Evolutionary conservation across 1,140 invertebrate species (phyloP).

Genomic region (Trichoplusia ni): DNA sequence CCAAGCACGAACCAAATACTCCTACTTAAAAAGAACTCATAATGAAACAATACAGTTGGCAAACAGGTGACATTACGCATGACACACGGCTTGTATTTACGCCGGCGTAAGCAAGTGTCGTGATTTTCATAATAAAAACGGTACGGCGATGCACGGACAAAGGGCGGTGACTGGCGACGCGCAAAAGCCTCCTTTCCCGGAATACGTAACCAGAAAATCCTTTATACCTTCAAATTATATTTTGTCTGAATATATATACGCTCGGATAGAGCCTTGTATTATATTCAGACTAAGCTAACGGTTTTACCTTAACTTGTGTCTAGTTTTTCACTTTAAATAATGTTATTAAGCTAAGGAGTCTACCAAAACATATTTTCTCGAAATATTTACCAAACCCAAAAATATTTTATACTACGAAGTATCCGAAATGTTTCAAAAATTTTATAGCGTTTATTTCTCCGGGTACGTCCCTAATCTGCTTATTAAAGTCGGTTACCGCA

Average conservation of each 20-base stretch:
- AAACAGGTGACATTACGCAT: conserved; percentile 31
- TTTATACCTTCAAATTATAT: conserved; percentile 33
- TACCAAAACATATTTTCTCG: no score
- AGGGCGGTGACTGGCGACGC: conserved; percentile 30
- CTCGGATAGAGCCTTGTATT: conserved; percentile 5
- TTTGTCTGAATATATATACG: neutral
- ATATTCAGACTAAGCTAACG: neutral
- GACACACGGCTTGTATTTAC: conserved; percentile 22
- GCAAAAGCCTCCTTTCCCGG: conserved; percentile 23
- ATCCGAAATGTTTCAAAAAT: no score
- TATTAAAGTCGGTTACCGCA: neutral
- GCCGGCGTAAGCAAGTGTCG: conserved; percentile 21
- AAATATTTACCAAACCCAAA: no score
- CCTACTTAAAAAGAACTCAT: neutral
- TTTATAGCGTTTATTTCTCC: no score
- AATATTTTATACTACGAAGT: no score
- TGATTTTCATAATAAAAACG: conserved; percentile 37
- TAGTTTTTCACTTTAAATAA: no score
- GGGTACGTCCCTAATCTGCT: no score
- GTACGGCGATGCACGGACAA: conserved; percentile 24
- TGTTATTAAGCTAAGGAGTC: no score
- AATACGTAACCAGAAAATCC: conserved; percentile 37
- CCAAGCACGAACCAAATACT: neutral
- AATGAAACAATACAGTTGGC: conserved; percentile 19
- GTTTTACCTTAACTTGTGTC: neutral